These are phyloP conservation scores for Coendou prehensilis DNA, from an alignment of 2,797 vertebrate genomes.

Conservation along the genomic window DNA sequence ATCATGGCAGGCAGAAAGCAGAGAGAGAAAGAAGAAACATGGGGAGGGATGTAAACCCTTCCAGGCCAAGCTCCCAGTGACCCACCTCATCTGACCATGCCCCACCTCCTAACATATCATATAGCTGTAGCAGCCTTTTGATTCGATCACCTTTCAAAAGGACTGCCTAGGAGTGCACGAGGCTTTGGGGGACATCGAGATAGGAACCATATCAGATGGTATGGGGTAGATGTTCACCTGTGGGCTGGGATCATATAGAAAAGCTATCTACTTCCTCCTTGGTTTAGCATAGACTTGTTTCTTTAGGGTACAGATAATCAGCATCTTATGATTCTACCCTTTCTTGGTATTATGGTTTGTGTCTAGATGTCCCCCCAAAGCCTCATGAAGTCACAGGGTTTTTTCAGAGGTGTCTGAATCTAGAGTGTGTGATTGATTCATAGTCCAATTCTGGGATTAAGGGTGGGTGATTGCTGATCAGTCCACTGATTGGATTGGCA, in stretches of 20 bases:
- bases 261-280: background rate
- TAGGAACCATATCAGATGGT: background rate
- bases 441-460: background rate
- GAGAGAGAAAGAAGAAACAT: background rate
- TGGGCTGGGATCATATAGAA: background rate
- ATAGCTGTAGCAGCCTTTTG: background rate
- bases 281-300: background rate
- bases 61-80: background rate
- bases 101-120: background rate
- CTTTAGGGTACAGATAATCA: background rate
- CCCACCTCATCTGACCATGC: background rate
- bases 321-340: background rate
- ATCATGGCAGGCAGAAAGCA: background rate
- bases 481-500: background rate
- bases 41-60: background rate
- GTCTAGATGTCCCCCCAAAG: background rate
- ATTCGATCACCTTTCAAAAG: background rate
- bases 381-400: background rate
- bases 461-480: background rate
- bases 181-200: background rate
- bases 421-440: background rate
- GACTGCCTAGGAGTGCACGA: background rate
- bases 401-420: background rate
- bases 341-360: background rate
- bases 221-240: background rate